Evolutionary conservation across 2,113 vertebrate genomes (phyloP).

Genomic region (Tricholaema leucomelas): DNA sequence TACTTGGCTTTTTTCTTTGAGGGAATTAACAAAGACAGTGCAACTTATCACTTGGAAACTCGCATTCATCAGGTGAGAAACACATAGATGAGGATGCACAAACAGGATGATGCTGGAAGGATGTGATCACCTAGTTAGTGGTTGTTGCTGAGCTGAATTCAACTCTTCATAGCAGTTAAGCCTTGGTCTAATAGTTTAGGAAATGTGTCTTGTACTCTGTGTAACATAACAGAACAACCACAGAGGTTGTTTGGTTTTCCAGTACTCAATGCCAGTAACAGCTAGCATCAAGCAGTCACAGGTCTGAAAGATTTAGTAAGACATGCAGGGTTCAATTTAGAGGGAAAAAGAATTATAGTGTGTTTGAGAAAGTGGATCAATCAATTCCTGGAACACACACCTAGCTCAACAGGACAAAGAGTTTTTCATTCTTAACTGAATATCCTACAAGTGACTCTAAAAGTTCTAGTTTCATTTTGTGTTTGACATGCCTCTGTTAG

Average conservation of each 20-base stretch:
- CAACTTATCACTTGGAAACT: neutral
- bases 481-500: neutral
- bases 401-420: neutral
- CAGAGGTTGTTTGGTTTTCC: neutral
- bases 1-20: neutral
- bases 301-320: neutral
- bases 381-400: neutral
- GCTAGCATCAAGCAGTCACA: neutral
- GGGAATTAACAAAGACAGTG: neutral
- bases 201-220: neutral
- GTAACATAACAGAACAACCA: neutral
- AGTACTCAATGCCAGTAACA: neutral
- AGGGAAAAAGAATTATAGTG: neutral
- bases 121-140: neutral
- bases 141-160: neutral
- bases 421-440: neutral
- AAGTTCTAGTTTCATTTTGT: neutral
- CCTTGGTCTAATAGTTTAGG: neutral
- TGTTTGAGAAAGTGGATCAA: neutral
- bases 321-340: neutral
- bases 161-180: accelerated
- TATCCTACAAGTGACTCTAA: neutral
- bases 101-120: accelerated
- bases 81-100: neutral
- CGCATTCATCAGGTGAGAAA: neutral